A percentile compares a stretch with the other conserved stretches of the same genome.
Evolutionary conservation across 2,797 vertebrate genomes (phyloP).

Genomic region (Enteromius trimaculatus): DNA sequence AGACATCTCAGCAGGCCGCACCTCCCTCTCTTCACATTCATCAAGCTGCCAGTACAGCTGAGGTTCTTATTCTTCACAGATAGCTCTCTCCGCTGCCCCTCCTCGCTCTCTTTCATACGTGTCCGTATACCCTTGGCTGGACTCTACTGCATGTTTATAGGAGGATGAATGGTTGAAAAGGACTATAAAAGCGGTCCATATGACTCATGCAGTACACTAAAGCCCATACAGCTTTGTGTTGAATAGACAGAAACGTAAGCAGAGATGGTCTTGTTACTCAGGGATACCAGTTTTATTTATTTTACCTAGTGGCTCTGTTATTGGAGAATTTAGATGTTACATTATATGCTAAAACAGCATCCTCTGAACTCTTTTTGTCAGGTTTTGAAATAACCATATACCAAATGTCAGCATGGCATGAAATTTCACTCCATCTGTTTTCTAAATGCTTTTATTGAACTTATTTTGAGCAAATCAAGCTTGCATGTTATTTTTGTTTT

Average conservation of each 20-base stretch:
- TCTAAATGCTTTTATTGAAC: background rate
- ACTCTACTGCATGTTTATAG: background rate
- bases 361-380: background rate
- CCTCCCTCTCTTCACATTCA: slow-evolving; percentile 55
- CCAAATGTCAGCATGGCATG: background rate
- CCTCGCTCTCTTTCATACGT: slow-evolving; percentile 6
- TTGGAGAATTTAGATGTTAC: background rate
- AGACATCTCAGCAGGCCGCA: slow-evolving; percentile 49
- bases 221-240: background rate
- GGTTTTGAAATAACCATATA: background rate
- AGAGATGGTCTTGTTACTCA: background rate
- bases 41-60: slow-evolving; percentile 61
- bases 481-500: background rate
- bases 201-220: background rate
- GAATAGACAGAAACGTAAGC: background rate
- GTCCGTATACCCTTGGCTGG: background rate
- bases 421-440: background rate
- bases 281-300: background rate
- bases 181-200: background rate
- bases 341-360: background rate
- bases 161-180: slow-evolving; percentile 13
- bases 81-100: slow-evolving; percentile 23
- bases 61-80: slow-evolving; percentile 59
- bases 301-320: background rate
- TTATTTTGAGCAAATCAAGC: background rate